phyloP scores from a whole-genome alignment of 2,113 vertebrate genomes.

The Herpailurus yagouaroundi region DNA sequence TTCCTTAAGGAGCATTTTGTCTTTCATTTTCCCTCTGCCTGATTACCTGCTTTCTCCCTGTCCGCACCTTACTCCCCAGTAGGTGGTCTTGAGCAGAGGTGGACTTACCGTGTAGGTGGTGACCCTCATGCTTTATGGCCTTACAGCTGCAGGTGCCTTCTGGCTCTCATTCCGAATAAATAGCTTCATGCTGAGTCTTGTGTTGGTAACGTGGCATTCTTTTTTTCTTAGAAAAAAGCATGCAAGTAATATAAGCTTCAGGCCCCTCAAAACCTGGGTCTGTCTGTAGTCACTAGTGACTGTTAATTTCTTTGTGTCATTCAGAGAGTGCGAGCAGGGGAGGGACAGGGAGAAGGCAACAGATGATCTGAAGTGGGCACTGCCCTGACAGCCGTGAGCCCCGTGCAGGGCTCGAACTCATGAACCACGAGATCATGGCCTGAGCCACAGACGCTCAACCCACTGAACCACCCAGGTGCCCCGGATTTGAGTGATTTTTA shows the following conservation, averaged over 20 bases:
- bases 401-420: no score
- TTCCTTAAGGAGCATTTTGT: slow-evolving; percentile 28
- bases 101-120: background rate
- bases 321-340: background rate
- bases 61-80: slow-evolving; percentile 4
- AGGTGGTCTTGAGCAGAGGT: slow-evolving; percentile 35
- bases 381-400: no score
- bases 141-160: background rate
- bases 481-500: slow-evolving; percentile 36
- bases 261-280: background rate
- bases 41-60: background rate
- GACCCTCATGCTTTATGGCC: background rate
- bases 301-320: slow-evolving; percentile 44
- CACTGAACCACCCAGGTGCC: no score
- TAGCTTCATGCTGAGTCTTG: slow-evolving; percentile 19
- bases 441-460: no score
- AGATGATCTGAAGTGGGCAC: no score
- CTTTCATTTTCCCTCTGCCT: slow-evolving; percentile 16
- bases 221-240: slow-evolving; percentile 15
- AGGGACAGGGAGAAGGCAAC: no score
- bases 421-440: no score
- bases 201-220: slow-evolving; percentile 16
- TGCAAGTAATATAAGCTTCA: slow-evolving; percentile 19
- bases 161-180: slow-evolving; percentile 42
- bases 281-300: background rate